These are phyloP conservation scores for Strigops habroptila DNA, from an alignment of 2,113 vertebrate species.

Conservation along the genomic window DNA sequence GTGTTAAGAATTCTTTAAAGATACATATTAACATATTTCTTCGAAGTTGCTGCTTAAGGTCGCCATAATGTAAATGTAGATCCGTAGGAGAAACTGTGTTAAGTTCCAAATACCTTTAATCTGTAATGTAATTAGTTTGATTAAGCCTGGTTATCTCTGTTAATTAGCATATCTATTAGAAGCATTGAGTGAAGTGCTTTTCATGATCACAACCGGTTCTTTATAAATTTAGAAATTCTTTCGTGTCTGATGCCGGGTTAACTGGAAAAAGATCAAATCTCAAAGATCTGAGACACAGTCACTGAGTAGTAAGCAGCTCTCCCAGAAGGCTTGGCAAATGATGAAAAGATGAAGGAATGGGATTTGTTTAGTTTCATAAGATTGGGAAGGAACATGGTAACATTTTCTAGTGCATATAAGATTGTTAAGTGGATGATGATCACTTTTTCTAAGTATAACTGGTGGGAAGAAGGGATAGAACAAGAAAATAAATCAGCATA, in stretches of 20 bases:
- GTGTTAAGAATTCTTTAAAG: neutral
- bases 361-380: constrained; percentile 48
- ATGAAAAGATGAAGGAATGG: constrained; percentile 41
- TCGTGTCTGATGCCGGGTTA: neutral
- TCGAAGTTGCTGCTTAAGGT: neutral
- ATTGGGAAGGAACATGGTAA: constrained; percentile 25
- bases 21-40: neutral
- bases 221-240: constrained; percentile 7
- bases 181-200: constrained; percentile 42
- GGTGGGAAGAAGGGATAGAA: neutral
- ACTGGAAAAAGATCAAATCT: constrained; percentile 37
- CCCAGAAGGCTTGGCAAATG: constrained; percentile 9
- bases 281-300: neutral
- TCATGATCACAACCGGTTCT: constrained; percentile 21
- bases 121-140: constrained; percentile 61
- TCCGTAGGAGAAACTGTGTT: neutral
- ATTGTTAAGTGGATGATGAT: constrained; percentile 15
- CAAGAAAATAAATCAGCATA: neutral
- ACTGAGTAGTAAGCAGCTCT: neutral
- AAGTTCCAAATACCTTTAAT: constrained; percentile 39
- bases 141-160: constrained; percentile 52
- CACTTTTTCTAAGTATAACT: neutral
- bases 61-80: neutral
- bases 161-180: constrained; percentile 59
- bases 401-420: constrained; percentile 4